These are phyloP conservation scores for Seriola quinqueradiata DNA, from an alignment of 2,113 vertebrate species.

Conservation along the genomic window DNA sequence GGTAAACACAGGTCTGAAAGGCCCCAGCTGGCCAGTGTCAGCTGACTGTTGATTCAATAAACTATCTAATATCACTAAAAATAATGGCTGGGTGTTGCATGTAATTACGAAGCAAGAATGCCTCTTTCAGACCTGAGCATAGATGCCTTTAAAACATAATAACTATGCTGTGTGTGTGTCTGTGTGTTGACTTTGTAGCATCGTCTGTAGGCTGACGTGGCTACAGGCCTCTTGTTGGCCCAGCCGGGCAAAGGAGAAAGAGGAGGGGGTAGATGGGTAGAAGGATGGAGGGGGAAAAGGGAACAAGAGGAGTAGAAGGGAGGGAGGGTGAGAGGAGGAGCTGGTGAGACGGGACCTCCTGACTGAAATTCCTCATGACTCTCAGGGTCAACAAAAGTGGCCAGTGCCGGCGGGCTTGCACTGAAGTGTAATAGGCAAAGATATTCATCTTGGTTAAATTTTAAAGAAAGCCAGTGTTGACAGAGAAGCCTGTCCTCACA, in stretches of 20 bases:
- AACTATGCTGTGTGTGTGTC: conserved; percentile 42
- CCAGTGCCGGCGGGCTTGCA: conserved; percentile 31
- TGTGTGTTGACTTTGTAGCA: conserved; percentile 47
- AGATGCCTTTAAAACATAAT: conserved; percentile 58
- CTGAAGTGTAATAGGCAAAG: conserved; percentile 50
- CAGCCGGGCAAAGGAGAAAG: conserved; percentile 43
- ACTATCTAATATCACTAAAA: conserved; percentile 72
- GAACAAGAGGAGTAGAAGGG: not conserved
- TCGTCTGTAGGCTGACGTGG: conserved; percentile 76
- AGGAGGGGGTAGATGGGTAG: conserved; percentile 29
- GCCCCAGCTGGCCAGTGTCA: conserved; percentile 44
- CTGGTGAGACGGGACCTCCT: conserved; percentile 27
- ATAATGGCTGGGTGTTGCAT: conserved; percentile 54
- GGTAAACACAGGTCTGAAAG: conserved; percentile 68
- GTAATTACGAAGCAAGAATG: conserved; percentile 62
- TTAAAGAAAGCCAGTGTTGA: not conserved
- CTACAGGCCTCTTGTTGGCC: conserved; percentile 55
- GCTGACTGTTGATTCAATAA: conserved; percentile 71
- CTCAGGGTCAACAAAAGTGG: conserved; percentile 75
- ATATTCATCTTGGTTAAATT: conserved; percentile 7
- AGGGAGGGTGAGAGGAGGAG: conserved; percentile 5
- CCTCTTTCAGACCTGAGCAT: conserved; percentile 50
- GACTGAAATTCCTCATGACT: conserved; percentile 78
- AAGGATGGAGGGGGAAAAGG: conserved; percentile 26
- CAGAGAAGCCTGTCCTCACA: not conserved